phyloP scores from a whole-genome alignment of 64 coral and sea anemone species.

The Pachyseris speciosa region DNA sequence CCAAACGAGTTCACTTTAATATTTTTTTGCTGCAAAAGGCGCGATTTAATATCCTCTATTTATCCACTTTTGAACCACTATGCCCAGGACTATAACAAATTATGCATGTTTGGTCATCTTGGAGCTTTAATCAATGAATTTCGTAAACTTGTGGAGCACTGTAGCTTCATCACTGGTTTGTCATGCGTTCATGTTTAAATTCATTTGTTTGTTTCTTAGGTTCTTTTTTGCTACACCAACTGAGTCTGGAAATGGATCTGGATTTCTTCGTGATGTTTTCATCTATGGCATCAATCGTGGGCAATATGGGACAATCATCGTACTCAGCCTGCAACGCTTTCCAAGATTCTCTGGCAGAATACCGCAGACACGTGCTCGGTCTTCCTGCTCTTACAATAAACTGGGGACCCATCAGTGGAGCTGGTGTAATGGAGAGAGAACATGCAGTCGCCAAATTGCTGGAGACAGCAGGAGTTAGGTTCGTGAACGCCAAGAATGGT shows the following conservation, averaged over 20 bases:
- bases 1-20: too few species aligned
- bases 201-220: slow-evolving; percentile 13
- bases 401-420: slow-evolving; percentile 84
- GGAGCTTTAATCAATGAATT: too few species aligned
- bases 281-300: slow-evolving; percentile 55
- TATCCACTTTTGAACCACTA: too few species aligned
- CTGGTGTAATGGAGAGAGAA: slow-evolving; percentile 65
- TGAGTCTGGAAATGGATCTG: slow-evolving; percentile 69
- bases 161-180: too few species aligned
- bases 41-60: too few species aligned
- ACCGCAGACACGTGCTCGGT: slow-evolving; percentile 67
- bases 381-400: slow-evolving; percentile 73
- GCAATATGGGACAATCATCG: slow-evolving; percentile 49
- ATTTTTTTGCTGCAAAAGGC: too few species aligned
- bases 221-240: slow-evolving; percentile 63
- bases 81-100: too few species aligned
- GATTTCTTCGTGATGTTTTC: slow-evolving; percentile 90
- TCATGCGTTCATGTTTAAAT: not conserved
- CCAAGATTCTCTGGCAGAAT: slow-evolving; percentile 65
- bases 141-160: too few species aligned
- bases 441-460: slow-evolving; percentile 35
- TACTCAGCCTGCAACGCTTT: slow-evolving; percentile 80
- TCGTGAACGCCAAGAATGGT: slow-evolving; percentile 58
- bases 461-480: slow-evolving; percentile 1
- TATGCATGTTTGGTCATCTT: too few species aligned